A percentile compares a stretch with the other conserved stretches of the same genome.
Evolutionary conservation across 2,797 vertebrate genomes (phyloP).

Genomic region (Miichthys miiuy): DNA sequence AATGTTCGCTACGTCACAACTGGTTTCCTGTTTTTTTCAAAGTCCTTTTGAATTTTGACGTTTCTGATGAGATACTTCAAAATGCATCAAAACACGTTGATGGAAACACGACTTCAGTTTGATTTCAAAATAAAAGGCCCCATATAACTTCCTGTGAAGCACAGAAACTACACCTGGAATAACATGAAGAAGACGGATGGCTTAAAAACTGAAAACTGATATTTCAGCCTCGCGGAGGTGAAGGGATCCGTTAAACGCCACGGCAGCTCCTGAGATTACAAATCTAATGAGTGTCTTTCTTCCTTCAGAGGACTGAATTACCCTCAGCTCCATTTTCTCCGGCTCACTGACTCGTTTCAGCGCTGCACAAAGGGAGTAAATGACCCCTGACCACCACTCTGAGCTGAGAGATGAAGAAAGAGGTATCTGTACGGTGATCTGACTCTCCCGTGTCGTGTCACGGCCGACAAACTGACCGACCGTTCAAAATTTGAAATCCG

Average conservation of each 20-base stretch:
- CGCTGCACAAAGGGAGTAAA: constrained; percentile 52
- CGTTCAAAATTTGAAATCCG: too few relatives aligned
- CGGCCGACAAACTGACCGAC: not conserved
- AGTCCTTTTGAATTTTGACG: too few relatives aligned
- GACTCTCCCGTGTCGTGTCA: not conserved
- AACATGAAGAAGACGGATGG: not conserved
- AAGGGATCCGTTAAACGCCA: constrained; percentile 14
- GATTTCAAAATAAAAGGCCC: too few relatives aligned
- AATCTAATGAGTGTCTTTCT: constrained; percentile 44
- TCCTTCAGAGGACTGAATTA: constrained; percentile 38
- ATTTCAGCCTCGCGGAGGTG: not conserved
- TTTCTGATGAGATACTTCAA: too few relatives aligned
- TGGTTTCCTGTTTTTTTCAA: too few relatives aligned
- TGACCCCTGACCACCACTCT: constrained; percentile 66
- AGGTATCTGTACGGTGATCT: constrained; percentile 12
- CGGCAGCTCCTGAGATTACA: constrained; percentile 35
- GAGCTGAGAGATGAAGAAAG: not conserved
- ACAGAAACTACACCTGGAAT: not conserved
- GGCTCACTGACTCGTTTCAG: constrained; percentile 63
- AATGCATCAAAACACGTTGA: too few relatives aligned
- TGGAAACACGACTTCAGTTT: too few relatives aligned
- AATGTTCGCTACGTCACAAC: too few relatives aligned
- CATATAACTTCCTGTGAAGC: too few relatives aligned
- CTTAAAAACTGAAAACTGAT: not conserved
- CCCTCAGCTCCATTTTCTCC: constrained; percentile 58